These are phyloP conservation scores for Micromesistius poutassou DNA, from an alignment of 2,797 vertebrate species.

Conservation along the genomic window DNA sequence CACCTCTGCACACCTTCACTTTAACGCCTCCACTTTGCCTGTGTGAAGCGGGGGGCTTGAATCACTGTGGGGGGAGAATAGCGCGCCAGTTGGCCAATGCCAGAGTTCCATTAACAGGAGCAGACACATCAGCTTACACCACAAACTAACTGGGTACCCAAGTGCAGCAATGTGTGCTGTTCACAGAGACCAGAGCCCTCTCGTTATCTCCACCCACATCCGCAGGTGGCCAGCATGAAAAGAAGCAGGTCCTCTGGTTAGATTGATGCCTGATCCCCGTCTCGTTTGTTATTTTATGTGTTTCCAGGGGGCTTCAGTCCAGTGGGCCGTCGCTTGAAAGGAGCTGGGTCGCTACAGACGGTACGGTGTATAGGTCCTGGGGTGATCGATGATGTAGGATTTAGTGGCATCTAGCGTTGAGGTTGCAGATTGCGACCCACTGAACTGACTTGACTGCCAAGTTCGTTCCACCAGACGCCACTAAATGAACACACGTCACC, in stretches of 20 bases:
- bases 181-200: conserved; percentile 37
- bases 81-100: background rate
- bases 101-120: background rate
- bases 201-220: conserved; percentile 32
- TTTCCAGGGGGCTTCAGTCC: conserved; percentile 81
- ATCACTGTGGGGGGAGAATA: no score
- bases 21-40: no score
- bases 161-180: conserved; percentile 24
- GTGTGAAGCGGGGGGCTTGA: no score
- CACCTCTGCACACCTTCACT: no score
- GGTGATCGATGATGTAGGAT: background rate
- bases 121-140: background rate
- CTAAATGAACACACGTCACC: no score
- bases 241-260: background rate
- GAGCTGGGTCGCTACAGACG: conserved; percentile 67
- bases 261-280: background rate
- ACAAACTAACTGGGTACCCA: background rate
- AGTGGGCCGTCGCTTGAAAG: conserved; percentile 75
- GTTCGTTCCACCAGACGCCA: no score
- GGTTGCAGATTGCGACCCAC: no score
- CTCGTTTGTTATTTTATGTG: conserved; percentile 34
- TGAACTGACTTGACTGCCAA: no score
- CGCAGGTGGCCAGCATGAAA: background rate
- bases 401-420: no score
- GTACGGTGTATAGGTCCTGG: background rate